Base-by-base conservation (phyloP, 2,113 vertebrate species). In the Tetrao urogallus region DNA sequence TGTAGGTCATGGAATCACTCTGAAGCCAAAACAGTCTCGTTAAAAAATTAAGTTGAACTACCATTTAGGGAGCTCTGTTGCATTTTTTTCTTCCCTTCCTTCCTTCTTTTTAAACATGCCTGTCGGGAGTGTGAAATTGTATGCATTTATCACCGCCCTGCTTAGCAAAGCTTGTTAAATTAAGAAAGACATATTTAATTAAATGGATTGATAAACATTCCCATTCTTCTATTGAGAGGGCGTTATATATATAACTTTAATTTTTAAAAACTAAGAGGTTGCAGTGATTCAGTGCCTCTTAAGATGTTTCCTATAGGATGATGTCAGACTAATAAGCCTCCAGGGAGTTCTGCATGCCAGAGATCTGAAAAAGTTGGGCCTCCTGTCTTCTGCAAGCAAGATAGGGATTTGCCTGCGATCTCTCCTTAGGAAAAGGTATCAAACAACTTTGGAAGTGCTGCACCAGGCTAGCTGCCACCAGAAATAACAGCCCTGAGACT, bases 1-100 rank as follows among this genome's bases (percentile, higher is more conserved):
- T 89, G 73, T 93, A 93, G 78, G 88, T 84, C 89, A 92, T 27
- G n/a, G 83, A 91, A 94, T 86, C 77, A 67, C 80, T 91, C 65
- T 86, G 89, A 96, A 79, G 90, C 42, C 73, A 96, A 96, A 95
- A 93, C 61, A 90, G 42, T 74, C 89, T 80, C 70, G 74, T 93
- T 95, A 96, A 96, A 94, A 90, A 94, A 67, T 92, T 93, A 92
- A 95, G 92, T 47, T 56, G 88, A 89, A 91, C 70, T 86, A 83
- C 84, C 74, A 95, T 90, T 91, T 92, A 88, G 72, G 69, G 82
- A 94, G 73, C 42, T 92, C 69, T 81, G 25, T 50, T 90, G 65
- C 42, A 11, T 89, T 93, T 82, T 60, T 50, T 47, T 9, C 27
- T 82, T 91, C 47, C 10, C 50, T 94, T 65, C 11, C 25, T 90